phyloP scores from a whole-genome alignment of 2,888 invertebrate species.

The Amaurobius ferox region DNA sequence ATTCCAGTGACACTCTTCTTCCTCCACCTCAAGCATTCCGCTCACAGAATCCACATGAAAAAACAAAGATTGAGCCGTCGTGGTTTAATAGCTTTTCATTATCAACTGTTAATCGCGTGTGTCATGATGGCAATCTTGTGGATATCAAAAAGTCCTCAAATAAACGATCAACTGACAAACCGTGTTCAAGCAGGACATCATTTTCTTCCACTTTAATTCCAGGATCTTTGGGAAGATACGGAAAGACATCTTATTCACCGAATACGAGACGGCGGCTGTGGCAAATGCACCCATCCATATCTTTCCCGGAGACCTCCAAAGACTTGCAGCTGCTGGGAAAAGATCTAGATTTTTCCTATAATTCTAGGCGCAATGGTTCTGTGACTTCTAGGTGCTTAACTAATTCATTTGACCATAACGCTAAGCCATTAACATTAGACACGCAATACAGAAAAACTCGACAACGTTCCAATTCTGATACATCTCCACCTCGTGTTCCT shows the following conservation, averaged over 20 bases:
- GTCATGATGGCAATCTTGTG: constrained; percentile 52
- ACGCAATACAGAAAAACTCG: constrained; percentile 2
- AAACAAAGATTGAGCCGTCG: background rate
- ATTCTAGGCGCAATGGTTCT: background rate
- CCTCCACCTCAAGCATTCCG: constrained; percentile 52
- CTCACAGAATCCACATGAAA: background rate
- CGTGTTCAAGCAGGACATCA: constrained; percentile 1
- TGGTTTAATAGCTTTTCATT: background rate
- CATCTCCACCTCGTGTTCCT: background rate
- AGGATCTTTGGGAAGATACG: constrained; percentile 2
- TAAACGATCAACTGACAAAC: background rate
- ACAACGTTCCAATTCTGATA: constrained; percentile 61
- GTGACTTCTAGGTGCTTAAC: background rate
- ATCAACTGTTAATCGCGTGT: constrained; percentile 49
- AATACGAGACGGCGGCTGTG: constrained; percentile 42
- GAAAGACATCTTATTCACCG: constrained; percentile 26
- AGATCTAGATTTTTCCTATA: background rate
- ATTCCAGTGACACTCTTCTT: constrained; percentile 21
- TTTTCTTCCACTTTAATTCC: constrained; percentile 42
- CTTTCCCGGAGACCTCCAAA: constrained; percentile 60
- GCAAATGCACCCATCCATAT: constrained; percentile 57
- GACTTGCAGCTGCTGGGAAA: constrained; percentile 40
- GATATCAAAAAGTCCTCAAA: constrained; percentile 19
- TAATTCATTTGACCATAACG: background rate
- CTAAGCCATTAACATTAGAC: background rate